Evolutionary conservation across 2,113 vertebrate species (phyloP).

Genomic region (Gambusia affinis): DNA sequence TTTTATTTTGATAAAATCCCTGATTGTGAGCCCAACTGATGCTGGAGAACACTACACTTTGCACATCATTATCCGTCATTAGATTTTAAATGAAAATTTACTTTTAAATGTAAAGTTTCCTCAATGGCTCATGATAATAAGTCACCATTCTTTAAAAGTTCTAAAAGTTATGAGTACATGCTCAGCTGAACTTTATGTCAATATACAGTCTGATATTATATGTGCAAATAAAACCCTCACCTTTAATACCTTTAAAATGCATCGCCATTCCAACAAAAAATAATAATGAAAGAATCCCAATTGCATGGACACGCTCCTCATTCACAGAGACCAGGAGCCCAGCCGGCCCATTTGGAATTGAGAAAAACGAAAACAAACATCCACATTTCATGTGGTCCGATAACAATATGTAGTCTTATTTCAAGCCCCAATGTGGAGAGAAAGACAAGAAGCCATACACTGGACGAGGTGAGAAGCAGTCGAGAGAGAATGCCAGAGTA

Average conservation of each 20-base stretch:
- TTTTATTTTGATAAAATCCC: constrained; percentile 19
- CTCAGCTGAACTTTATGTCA: constrained; percentile 15
- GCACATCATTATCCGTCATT: constrained; percentile 2
- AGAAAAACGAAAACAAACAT: constrained; percentile 50
- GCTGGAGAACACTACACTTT: constrained; percentile 3
- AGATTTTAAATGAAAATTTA: constrained; percentile 12
- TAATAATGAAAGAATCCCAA: constrained; percentile 66
- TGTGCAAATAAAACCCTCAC: constrained; percentile 13
- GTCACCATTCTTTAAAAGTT: constrained; percentile 26
- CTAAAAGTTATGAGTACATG: constrained; percentile 30
- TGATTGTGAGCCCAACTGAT: constrained; percentile 26
- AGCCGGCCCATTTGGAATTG: constrained; percentile 67
- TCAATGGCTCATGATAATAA: constrained; percentile 45
- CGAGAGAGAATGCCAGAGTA: constrained; percentile 83
- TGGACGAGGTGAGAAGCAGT: constrained; percentile 82
- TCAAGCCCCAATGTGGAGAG: constrained; percentile 96
- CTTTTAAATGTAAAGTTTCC: constrained; percentile 8
- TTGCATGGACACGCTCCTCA: constrained; percentile 78
- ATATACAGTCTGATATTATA: not conserved
- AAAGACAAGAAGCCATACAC: constrained; percentile 76
- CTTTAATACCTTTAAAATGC: constrained; percentile 31
- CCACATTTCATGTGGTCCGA: constrained; percentile 51
- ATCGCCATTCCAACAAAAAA: constrained; percentile 30
- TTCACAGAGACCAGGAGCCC: constrained; percentile 78
- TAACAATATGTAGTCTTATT: constrained; percentile 76